phyloP scores from a whole-genome alignment of 2,797 vertebrate genomes.

The Phrynocephalus forsythii region DNA sequence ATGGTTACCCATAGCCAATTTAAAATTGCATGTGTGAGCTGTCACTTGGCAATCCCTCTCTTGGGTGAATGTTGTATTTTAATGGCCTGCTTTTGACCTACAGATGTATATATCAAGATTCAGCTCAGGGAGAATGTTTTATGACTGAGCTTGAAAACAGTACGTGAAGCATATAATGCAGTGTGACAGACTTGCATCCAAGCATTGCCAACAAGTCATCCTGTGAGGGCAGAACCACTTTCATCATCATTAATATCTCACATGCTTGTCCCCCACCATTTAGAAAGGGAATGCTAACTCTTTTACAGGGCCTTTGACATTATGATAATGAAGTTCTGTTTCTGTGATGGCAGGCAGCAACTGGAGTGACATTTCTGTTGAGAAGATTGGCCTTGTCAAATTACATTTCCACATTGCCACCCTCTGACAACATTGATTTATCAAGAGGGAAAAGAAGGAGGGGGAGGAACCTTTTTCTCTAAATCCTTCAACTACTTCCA shows the following conservation, averaged over 20 bases:
- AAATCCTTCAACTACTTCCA: neutral
- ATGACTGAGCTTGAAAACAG: constrained; percentile 11
- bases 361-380: constrained; percentile 10
- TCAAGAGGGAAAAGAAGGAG: neutral
- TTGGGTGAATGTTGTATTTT: neutral
- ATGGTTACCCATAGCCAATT: neutral
- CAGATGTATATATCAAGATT: neutral
- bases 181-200: constrained; percentile 14
- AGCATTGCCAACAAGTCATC: constrained; percentile 18
- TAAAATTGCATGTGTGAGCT: neutral
- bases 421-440: constrained; percentile 8
- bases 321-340: constrained; percentile 16
- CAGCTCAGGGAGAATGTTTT: neutral
- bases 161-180: constrained; percentile 3
- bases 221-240: constrained; percentile 1
- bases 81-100: neutral
- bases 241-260: constrained; percentile 15
- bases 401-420: constrained; percentile 11
- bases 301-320: neutral
- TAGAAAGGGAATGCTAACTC: neutral
- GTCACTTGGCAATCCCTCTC: neutral
- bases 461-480: no score
- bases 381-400: constrained; percentile 2
- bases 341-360: neutral
- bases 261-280: constrained; percentile 20